A percentile compares a stretch with the other conserved stretches of the same genome.
Evolutionary conservation across 2,888 invertebrate species (phyloP).

Genomic region (Dichetophora obliterata): DNA sequence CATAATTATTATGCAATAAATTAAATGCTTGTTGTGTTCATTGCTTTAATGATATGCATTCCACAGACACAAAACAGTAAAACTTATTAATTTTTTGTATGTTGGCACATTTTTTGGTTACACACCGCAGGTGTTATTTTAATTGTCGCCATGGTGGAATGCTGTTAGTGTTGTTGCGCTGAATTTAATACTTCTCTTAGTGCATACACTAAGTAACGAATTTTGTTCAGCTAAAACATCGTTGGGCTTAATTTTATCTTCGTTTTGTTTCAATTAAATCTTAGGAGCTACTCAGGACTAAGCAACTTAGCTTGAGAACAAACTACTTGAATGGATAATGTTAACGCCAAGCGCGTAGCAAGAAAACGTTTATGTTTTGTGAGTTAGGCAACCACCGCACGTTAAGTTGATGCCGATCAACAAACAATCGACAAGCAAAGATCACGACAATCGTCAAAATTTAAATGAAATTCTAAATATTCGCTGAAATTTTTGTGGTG

Average conservation of each 20-base stretch:
- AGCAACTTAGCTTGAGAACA: too few relatives aligned
- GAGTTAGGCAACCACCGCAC: background rate
- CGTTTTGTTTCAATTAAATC: too few relatives aligned
- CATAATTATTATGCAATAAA: too few relatives aligned
- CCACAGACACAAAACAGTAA: too few relatives aligned
- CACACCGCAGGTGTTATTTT: slow-evolving; percentile 45
- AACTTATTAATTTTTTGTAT: background rate
- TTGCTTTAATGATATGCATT: too few relatives aligned
- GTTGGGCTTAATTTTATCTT: background rate
- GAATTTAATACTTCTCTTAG: background rate
- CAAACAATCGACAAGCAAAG: slow-evolving; percentile 16
- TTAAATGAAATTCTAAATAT: slow-evolving; percentile 13
- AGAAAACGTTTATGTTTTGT: background rate
- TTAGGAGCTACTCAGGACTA: too few relatives aligned
- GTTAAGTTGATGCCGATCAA: slow-evolving; percentile 1
- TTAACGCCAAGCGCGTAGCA: background rate
- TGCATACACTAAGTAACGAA: background rate
- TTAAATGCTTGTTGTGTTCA: too few relatives aligned
- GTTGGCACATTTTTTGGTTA: slow-evolving; percentile 3
- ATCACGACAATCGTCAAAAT: slow-evolving; percentile 15
- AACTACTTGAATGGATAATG: too few relatives aligned
- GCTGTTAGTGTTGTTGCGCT: background rate
- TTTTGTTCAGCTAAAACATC: background rate
- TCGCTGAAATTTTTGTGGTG: background rate
- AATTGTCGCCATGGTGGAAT: slow-evolving; percentile 42